Evolutionary conservation across 2,113 vertebrate genomes (phyloP).

Genomic region (Cardinalis cardinalis): DNA sequence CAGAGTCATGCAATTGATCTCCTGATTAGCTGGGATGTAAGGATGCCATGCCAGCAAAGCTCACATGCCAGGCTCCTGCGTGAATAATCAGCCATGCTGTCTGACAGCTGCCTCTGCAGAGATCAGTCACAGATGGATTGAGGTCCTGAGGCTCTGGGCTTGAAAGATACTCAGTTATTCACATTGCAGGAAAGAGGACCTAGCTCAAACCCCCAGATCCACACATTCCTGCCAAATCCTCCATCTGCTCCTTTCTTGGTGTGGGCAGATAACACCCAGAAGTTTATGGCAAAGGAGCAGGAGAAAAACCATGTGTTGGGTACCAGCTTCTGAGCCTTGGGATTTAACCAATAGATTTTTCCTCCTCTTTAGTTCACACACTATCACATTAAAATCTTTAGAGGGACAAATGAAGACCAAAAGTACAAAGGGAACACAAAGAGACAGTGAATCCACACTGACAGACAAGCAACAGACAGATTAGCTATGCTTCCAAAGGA

Average conservation of each 20-base stretch:
- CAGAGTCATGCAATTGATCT: background rate
- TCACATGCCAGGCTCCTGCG: background rate
- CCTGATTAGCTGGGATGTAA: background rate
- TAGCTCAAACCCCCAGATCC: background rate
- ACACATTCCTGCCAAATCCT: background rate
- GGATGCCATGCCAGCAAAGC: constrained; percentile 14
- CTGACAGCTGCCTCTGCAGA: background rate
- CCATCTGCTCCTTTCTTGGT: background rate
- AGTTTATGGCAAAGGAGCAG: background rate
- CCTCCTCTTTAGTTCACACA: background rate
- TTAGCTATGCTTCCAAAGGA: constrained; percentile 4
- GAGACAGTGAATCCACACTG: background rate
- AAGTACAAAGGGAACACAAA: background rate
- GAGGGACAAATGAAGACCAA: background rate
- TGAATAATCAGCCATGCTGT: background rate
- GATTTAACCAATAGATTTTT: background rate
- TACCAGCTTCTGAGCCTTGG: background rate
- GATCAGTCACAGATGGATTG: background rate
- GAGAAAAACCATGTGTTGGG: background rate
- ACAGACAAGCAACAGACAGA: background rate
- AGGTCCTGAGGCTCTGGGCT: background rate
- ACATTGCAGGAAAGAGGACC: background rate
- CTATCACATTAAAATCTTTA: background rate
- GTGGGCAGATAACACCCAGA: background rate
- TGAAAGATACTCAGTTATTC: background rate